Base-by-base conservation (phyloP, 2,888 invertebrate genomes). In the Lypha dubia region DNA sequence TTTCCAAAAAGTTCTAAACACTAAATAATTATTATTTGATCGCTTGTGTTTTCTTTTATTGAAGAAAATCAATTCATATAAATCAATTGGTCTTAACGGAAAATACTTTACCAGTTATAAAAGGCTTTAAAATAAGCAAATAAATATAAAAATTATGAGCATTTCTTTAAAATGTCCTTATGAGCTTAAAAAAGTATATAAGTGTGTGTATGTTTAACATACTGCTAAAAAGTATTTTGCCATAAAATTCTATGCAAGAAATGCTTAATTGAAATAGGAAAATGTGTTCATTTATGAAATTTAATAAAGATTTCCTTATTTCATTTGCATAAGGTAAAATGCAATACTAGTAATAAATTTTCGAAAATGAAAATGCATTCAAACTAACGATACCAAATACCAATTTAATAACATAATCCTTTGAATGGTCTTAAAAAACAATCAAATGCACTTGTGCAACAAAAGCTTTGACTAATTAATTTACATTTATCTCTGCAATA, bases 381-480 rank as follows among this genome's bases (percentile, higher is more conserved):
- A 67, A 62, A 79, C 77, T 68, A 68, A 77, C 67, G 49, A 76
- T 41, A 76, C 77, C 44, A 84, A 84, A 84, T 84, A 74, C 83
- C 75, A 81, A 84, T 86, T 85, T 85, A 86, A 86, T 84, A 77
- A 84, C 76, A 83, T 86, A 84, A 86, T 85, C 85, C 75, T 77
- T 75, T 74, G 58, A 82, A 79, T 82, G 79, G 83, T 83, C 74
- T 77, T 80, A 76, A 85, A 86, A 85, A 85, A 83, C 86, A 85
- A 85, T 86, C 84, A 87, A 86, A 86, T 80, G 83, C 85, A 86
- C 85, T 86, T 83, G 84, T 80, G 82, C 79, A 83, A 84, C 73
- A 81, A 77, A 84, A 79, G 79, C 85, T 85, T 85, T 81, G 84
- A 86, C 86, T 86, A 87, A 86, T 87, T 87, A 87, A 87, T 87